Evolutionary conservation across 2,888 invertebrate species (phyloP).

Genomic region (Nyleta sp.): DNA sequence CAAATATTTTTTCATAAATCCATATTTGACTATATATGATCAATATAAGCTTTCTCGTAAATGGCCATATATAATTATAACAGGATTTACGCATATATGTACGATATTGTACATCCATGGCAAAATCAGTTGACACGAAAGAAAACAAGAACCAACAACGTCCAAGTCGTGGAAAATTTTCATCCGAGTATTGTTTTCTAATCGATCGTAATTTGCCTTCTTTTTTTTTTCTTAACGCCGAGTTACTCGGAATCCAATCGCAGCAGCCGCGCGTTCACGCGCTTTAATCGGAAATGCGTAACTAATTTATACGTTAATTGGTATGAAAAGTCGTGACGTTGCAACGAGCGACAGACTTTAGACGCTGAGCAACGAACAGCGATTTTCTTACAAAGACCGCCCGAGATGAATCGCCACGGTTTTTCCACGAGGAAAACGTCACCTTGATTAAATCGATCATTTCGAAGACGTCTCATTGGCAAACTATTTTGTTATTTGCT

Average conservation of each 20-base stretch:
- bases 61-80: too few species aligned
- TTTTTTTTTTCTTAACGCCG: conserved; percentile 5
- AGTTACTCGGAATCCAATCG: conserved; percentile 36
- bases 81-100: too few species aligned
- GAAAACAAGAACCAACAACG: too few species aligned
- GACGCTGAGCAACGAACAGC: conserved; percentile 21
- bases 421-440: not conserved
- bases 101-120: too few species aligned
- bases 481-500: not conserved
- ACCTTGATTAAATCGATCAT: not conserved
- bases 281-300: conserved; percentile 28
- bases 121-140: too few species aligned
- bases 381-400: conserved; percentile 6
- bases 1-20: too few species aligned
- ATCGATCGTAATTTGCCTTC: conserved; percentile 22
- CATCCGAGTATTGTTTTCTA: conserved; percentile 16
- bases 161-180: conserved; percentile 21
- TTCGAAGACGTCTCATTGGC: not conserved
- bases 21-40: too few species aligned
- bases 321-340: conserved; percentile 2
- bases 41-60: too few species aligned
- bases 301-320: conserved; percentile 39
- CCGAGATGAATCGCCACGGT: not conserved
- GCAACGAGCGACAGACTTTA: conserved; percentile 30
- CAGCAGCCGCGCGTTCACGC: not conserved